phyloP scores from a whole-genome alignment of 2,888 invertebrate species.

The Tuta absoluta region DNA sequence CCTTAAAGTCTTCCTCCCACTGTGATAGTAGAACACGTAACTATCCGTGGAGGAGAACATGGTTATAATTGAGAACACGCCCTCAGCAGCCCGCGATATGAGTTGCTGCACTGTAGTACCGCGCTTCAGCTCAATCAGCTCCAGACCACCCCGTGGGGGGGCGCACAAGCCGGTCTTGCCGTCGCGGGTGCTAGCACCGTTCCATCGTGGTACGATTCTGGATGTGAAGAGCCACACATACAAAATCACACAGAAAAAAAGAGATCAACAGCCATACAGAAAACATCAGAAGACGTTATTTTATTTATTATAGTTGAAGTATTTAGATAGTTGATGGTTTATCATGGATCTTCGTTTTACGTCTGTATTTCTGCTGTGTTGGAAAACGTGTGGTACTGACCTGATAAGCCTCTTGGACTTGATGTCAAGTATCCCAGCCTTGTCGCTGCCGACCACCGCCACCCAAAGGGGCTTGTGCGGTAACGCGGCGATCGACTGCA shows the following conservation, averaged over 20 bases:
- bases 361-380: background rate
- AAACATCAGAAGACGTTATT: too few species aligned
- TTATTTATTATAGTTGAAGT: too few species aligned
- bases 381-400: slow-evolving; percentile 39
- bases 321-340: too few species aligned
- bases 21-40: slow-evolving; percentile 98
- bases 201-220: slow-evolving; percentile 93
- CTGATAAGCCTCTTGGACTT: slow-evolving; percentile 93
- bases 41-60: slow-evolving; percentile 96
- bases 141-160: slow-evolving; percentile 95
- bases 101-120: slow-evolving; percentile 94
- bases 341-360: background rate
- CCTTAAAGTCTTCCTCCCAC: slow-evolving; percentile 95
- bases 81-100: slow-evolving; percentile 97
- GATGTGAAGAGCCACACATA: too few species aligned
- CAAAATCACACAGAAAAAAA: too few species aligned
- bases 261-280: background rate
- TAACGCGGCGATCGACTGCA: slow-evolving; percentile 87
- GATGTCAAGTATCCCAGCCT: slow-evolving; percentile 94
- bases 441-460: slow-evolving; percentile 94
- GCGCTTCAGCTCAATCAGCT: slow-evolving; percentile 94
- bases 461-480: slow-evolving; percentile 93
- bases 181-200: slow-evolving; percentile 92
- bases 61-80: slow-evolving; percentile 97
- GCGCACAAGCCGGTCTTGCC: slow-evolving; percentile 96